Evolutionary conservation across 2,113 vertebrate species (phyloP).

Genomic region (Etia nguti): DNA sequence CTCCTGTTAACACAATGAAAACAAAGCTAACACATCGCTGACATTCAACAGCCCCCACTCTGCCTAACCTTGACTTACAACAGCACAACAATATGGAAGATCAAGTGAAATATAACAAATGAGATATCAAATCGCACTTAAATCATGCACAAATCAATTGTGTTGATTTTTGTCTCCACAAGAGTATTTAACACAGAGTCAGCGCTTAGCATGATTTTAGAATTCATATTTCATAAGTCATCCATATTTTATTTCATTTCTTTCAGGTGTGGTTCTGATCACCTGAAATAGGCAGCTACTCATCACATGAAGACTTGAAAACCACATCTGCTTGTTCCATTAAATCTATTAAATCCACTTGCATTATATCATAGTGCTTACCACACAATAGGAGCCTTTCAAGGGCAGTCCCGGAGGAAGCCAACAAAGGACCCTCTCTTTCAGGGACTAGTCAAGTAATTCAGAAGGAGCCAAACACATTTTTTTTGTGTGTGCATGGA

Average conservation of each 20-base stretch:
- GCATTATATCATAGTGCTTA: constrained; percentile 70
- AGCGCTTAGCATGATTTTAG: neutral
- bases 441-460: constrained; percentile 60
- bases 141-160: neutral
- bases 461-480: constrained; percentile 60
- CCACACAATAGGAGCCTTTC: constrained; percentile 68
- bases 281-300: constrained; percentile 29
- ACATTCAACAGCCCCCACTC: constrained; percentile 31
- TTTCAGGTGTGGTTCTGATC: constrained; percentile 44
- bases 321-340: constrained; percentile 63
- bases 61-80: constrained; percentile 55
- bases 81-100: neutral
- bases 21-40: constrained; percentile 64
- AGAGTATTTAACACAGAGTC: neutral
- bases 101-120: neutral
- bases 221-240: too few species aligned
- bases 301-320: constrained; percentile 43
- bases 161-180: neutral
- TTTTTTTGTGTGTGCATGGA: constrained; percentile 31
- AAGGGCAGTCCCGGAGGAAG: constrained; percentile 63
- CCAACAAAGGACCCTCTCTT: constrained; percentile 65
- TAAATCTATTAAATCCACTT: constrained; percentile 70
- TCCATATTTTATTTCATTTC: constrained; percentile 23
- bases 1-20: constrained; percentile 67
- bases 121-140: neutral